Conservation (phyloP, 2,888 invertebrate genomes). For the Platycnemis pennipes region DNA sequence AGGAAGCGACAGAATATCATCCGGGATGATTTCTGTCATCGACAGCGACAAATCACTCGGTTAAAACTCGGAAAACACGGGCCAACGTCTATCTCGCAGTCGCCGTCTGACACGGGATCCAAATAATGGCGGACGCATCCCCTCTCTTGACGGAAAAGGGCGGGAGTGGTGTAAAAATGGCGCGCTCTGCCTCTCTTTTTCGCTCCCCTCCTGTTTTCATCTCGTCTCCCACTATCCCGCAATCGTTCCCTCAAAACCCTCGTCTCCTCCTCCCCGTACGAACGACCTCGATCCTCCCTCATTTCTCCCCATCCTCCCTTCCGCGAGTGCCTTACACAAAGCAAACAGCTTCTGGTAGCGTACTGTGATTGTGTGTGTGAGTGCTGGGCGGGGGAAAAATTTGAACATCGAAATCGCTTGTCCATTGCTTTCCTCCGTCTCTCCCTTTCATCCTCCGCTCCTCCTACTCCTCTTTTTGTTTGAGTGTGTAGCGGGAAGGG, state of each 20-base stretch:
- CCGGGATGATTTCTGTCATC: slow-evolving; percentile 29
- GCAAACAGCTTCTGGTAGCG: slow-evolving; percentile 34
- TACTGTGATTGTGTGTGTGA: slow-evolving; percentile 42
- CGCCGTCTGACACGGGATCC: background rate
- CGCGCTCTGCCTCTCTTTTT: background rate
- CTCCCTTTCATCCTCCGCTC: background rate
- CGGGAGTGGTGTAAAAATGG: background rate
- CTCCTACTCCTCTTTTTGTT: background rate
- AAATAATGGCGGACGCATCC: slow-evolving; percentile 7
- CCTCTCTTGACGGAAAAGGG: background rate
- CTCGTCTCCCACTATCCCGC: background rate
- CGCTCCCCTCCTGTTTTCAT: background rate
- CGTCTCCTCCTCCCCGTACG: background rate
- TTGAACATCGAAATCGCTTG: slow-evolving; percentile 56
- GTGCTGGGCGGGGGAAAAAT: slow-evolving; percentile 19
- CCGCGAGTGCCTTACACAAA: slow-evolving; percentile 43
- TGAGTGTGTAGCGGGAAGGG: background rate
- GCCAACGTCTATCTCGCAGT: background rate
- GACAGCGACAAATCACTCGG: slow-evolving; percentile 33
- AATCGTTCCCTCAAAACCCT: background rate
- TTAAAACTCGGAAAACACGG: background rate
- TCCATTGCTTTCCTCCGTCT: slow-evolving; percentile 54
- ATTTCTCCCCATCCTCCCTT: slow-evolving; percentile 29
- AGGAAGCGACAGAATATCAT: background rate
- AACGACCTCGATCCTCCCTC: background rate